These are phyloP conservation scores for Atrina japonica DNA, from an alignment of 2,888 invertebrate species.

Conservation along the genomic window DNA sequence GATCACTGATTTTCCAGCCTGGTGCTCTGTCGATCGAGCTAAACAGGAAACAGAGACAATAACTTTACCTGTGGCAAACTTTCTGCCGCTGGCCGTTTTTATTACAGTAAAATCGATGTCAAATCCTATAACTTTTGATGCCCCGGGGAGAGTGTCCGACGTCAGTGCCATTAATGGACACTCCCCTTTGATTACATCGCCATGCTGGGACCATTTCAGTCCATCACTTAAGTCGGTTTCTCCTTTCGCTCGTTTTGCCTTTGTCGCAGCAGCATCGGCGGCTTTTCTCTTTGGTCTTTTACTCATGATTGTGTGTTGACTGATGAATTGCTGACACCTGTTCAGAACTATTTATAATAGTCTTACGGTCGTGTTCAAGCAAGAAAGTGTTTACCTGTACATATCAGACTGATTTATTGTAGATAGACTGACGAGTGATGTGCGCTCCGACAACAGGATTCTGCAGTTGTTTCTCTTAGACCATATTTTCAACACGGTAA, in stretches of 20 bases:
- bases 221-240: slow-evolving; percentile 70
- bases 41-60: not conserved
- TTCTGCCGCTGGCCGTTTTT: slow-evolving; percentile 77
- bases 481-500: no score
- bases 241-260: slow-evolving; percentile 72
- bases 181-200: slow-evolving; percentile 62
- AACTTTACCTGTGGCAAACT: slow-evolving; percentile 73
- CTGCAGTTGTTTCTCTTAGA: no score
- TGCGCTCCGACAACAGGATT: no score
- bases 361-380: no score
- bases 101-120: slow-evolving; percentile 80
- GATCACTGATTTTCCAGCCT: no score
- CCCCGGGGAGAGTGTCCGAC: slow-evolving; percentile 66
- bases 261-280: slow-evolving; percentile 58
- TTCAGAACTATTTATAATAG: no score
- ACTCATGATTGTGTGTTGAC: slow-evolving; percentile 46
- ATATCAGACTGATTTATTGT: no score
- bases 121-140: slow-evolving; percentile 77
- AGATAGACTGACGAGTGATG: no score
- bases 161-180: slow-evolving; percentile 67
- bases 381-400: no score
- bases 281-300: slow-evolving; percentile 84
- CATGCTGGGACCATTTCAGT: slow-evolving; percentile 68
- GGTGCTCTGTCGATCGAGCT: no score
- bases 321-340: not conserved